phyloP scores from a whole-genome alignment of 1,140 invertebrate genomes.

The Microplitis mediator region DNA sequence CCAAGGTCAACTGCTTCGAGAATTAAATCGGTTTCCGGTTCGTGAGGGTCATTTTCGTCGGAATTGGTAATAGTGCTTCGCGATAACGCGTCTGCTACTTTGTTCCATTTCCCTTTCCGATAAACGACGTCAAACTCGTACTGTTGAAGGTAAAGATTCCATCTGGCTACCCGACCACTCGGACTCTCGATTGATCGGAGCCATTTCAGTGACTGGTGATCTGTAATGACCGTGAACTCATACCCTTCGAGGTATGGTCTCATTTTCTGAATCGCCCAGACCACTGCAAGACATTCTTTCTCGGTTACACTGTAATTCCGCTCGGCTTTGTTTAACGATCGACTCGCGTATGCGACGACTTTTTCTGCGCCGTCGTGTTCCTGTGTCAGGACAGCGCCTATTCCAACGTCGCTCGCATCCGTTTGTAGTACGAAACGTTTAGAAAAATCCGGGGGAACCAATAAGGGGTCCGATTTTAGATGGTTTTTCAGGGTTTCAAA shows the following conservation, averaged over 20 bases:
- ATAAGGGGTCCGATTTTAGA: neutral
- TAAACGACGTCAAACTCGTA: conserved; percentile 55
- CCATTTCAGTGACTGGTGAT: conserved; percentile 59
- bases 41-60: neutral
- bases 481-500: neutral
- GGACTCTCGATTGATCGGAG: conserved; percentile 53
- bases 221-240: conserved; percentile 58
- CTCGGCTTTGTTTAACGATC: conserved; percentile 47
- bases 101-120: conserved; percentile 46
- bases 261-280: conserved; percentile 56
- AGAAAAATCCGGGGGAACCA: conserved; percentile 39
- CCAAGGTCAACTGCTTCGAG: conserved; percentile 24
- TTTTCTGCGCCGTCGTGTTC: conserved; percentile 29
- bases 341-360: conserved; percentile 54
- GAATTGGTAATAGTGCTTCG: neutral
- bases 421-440: conserved; percentile 39
- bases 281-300: conserved; percentile 57
- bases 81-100: conserved; percentile 49
- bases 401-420: conserved; percentile 40
- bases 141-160: conserved; percentile 52
- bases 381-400: conserved; percentile 45
- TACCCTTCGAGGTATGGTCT: conserved; percentile 53
- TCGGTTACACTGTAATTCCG: conserved; percentile 58
- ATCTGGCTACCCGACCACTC: conserved; percentile 53
- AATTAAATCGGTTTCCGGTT: conserved; percentile 28